Percentiles rank a stretch among this genome's conserved stretches.
Evolutionary conservation across 2,888 invertebrate genomes (phyloP).

Genomic region (Idaea straminata): DNA sequence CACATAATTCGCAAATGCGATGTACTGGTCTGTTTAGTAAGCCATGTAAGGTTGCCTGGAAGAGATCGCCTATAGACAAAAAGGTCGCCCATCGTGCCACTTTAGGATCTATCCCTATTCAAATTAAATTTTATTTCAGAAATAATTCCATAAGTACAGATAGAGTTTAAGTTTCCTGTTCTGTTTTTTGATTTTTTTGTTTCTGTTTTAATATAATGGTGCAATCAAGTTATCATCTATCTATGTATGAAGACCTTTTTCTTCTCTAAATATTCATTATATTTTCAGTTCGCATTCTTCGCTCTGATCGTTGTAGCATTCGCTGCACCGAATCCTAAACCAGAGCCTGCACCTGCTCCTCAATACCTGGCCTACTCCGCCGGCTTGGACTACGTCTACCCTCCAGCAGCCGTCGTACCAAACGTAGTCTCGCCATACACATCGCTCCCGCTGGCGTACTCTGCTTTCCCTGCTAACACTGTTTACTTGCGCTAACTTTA

Average conservation of each 20-base stretch:
- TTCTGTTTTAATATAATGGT: too few relatives aligned
- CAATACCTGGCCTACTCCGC: conserved; percentile 47
- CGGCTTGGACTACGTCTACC: conserved; percentile 55
- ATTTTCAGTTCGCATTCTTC: conserved; percentile 66
- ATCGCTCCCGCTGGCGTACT: conserved; percentile 35
- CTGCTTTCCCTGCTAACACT: conserved; percentile 38
- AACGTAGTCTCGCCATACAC: not conserved
- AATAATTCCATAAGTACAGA: too few relatives aligned
- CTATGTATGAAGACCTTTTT: not conserved
- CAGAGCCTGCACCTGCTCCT: conserved; percentile 43
- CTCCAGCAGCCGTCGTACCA: conserved; percentile 33
- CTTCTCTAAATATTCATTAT: not conserved
- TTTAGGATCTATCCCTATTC: too few relatives aligned
- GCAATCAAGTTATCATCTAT: not conserved
- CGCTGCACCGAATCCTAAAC: conserved; percentile 64
- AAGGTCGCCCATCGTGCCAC: too few relatives aligned
- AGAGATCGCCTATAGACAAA: too few relatives aligned
- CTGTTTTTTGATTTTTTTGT: too few relatives aligned
- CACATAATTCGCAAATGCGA: too few relatives aligned
- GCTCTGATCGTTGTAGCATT: conserved; percentile 73
- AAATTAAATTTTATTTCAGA: too few relatives aligned
- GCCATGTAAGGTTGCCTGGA: too few relatives aligned
- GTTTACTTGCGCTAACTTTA: conserved; percentile 40
- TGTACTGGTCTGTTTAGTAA: too few relatives aligned
- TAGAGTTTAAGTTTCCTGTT: too few relatives aligned